Evolutionary conservation across 2,888 invertebrate genomes (phyloP), one percentile per base, ranked within the genome.

Genomic region (Anthrax anthrax): DNA sequence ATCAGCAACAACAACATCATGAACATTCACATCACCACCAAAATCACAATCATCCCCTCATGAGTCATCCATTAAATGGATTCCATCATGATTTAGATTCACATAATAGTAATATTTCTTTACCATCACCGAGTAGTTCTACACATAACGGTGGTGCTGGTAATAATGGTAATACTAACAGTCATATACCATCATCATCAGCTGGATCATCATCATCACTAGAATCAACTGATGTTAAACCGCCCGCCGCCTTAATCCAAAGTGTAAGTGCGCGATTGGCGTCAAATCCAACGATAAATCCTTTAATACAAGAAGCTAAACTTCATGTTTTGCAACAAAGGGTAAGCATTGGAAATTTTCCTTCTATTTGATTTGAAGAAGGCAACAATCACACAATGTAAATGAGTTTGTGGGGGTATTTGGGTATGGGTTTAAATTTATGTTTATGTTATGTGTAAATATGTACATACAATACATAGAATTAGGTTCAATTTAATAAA

Each of bases 251-350:
- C 64, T 74, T 75, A 57, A 75, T 69, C 50, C 84, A 84, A 74
- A 81, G 87, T 84, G 88, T 89, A 84, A 86, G 85, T 82, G 58
- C 75, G 71, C 44, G 39, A 42, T 34, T 46, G 44, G 46, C 46
- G 40, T 41, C 39, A 36, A 43, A 37, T 70, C 73, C 62, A 71
- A 6, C 8, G 8, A 23, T 8, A 23, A 32, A 12, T 32, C 75
- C 67, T 73, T 71, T 58, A 44, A 43, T 65, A 54, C 61, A 63
- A 50, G 62, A 77, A 66, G 76, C 77, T 62, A 73, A 77, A 69
- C 75, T 77, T 60, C 74, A 74, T 68, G 76, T 84, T 70, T 80
- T 88, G 67, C 87, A 85, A 69, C 83, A 84, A 72, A 80, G 86
- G 86, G 88, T 89, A 84, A 86, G 85, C 80, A 75, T 65, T 44